Evolutionary conservation across 2,797 vertebrate species (phyloP).

Genomic region (Neosilurus mollespiculum): DNA sequence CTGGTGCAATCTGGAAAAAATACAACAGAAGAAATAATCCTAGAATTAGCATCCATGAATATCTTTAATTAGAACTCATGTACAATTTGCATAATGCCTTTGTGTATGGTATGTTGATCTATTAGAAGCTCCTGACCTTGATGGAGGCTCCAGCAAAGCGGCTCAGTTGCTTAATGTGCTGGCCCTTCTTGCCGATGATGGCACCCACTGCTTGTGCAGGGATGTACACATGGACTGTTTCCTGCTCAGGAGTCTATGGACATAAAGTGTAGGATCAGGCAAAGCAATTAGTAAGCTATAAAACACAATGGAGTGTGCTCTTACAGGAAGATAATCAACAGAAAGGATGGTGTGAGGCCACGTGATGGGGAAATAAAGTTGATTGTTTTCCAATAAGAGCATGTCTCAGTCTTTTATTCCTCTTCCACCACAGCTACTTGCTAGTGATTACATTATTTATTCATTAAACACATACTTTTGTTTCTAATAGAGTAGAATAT

Average conservation of each 20-base stretch:
- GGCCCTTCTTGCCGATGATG: conserved; percentile 95
- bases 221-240: conserved; percentile 93
- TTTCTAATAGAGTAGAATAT: background rate
- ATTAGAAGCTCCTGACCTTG: conserved; percentile 76
- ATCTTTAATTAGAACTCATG: background rate
- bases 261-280: background rate
- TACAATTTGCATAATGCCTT: background rate
- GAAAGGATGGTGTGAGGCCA: background rate
- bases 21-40: conserved; percentile 19
- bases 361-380: background rate
- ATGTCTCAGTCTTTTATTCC: background rate
- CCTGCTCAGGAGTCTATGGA: conserved; percentile 86
- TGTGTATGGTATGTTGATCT: background rate
- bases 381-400: background rate
- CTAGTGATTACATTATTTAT: background rate
- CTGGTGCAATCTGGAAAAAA: conserved; percentile 83
- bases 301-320: conserved; percentile 7
- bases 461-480: background rate
- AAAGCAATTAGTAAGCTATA: conserved; percentile 1
- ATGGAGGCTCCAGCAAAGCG: conserved; percentile 94
- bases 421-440: no score
- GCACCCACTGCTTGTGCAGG: conserved; percentile 93
- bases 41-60: background rate
- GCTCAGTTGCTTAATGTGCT: conserved; percentile 95
- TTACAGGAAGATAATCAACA: background rate